Evolutionary conservation across 2,888 invertebrate genomes (phyloP), one percentile per base, ranked within the genome.

Genomic region (Anagyrus pseudococci): DNA sequence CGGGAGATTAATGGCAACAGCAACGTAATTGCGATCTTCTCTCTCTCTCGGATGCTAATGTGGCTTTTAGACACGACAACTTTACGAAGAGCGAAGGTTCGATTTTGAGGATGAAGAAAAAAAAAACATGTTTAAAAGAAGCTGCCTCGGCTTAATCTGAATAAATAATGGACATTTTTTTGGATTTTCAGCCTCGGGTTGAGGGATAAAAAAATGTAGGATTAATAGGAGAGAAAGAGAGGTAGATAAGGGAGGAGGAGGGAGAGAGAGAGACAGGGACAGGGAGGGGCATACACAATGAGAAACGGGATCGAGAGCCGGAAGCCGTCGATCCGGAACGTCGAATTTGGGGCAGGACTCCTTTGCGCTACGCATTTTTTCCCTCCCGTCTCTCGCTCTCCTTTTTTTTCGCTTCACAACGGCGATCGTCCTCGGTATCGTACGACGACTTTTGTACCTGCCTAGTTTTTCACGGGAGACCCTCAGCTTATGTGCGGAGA

Each of bases 401-500:
- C 54, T 19, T 46, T 40, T 33, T 48, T 59, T 37, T 19, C 23
- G 13, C 25, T 8, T 22, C 10, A 20, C 55, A n/a, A n/a, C n/a
- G n/a, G n/a, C 57, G 54, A 48, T 8, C n/a, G 22, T 26, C 50
- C 56, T 44, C 69, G 71, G 73, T 76, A 77, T 75, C 73, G 72
- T 76, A 74, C 77, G 75, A 77, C 76, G 77, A 75, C 71, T 75
- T 73, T 75, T 70, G 73, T 77, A 77, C 77, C 77, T 77, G 77
- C 73, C 13, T 37, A 37, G 33, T 37, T 37, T 37, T 37, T 37
- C 33, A 15, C 2, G 33, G 29, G 4, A 4, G 6, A 7, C 58
- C 23, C 40, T 47, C 29, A 17, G 2, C 22, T 10, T 19, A 10
- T 20, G 17, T 15, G 26, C 7, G 17, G n/a, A n/a, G n/a, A n/a